Conservation (phyloP, 2,888 invertebrate genomes). For the Microctonus brassicae region DNA sequence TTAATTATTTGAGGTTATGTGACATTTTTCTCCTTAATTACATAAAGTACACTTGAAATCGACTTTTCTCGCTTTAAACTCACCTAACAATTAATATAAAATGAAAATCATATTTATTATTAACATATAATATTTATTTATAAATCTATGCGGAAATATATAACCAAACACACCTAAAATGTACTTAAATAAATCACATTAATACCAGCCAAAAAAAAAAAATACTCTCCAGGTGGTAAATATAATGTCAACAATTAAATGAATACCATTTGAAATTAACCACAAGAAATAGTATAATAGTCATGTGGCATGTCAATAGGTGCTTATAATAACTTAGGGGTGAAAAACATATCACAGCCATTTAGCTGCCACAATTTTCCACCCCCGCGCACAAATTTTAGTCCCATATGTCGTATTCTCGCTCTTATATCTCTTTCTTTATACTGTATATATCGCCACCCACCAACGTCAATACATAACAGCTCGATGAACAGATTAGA, state of each 20-base stretch:
- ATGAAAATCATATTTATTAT: no score
- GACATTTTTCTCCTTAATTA: no score
- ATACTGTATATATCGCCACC: background rate
- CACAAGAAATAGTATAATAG: constrained; percentile 54
- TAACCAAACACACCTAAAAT: no score
- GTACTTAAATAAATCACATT: no score
- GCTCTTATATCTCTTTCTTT: background rate
- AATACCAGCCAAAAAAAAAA: background rate
- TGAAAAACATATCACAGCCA: constrained; percentile 16
- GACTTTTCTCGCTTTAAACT: no score
- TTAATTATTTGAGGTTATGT: no score
- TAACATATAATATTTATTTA: no score
- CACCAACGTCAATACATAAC: background rate
- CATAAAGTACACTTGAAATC: no score
- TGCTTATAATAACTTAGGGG: background rate
- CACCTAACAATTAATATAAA: no score
- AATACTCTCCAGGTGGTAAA: constrained; percentile 58
- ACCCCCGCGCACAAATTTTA: constrained; percentile 14
- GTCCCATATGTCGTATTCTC: constrained; percentile 4
- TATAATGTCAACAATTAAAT: constrained; percentile 57
- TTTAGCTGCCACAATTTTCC: constrained; percentile 16
- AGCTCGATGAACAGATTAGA: constrained; percentile 2
- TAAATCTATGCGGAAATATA: no score
- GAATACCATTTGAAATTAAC: constrained; percentile 59
- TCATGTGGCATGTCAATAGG: background rate